A percentile compares a stretch with the other conserved stretches of the same genome.
phyloP scores from a whole-genome alignment of 2,888 invertebrate species.

The Eugnorisma glareosa region DNA sequence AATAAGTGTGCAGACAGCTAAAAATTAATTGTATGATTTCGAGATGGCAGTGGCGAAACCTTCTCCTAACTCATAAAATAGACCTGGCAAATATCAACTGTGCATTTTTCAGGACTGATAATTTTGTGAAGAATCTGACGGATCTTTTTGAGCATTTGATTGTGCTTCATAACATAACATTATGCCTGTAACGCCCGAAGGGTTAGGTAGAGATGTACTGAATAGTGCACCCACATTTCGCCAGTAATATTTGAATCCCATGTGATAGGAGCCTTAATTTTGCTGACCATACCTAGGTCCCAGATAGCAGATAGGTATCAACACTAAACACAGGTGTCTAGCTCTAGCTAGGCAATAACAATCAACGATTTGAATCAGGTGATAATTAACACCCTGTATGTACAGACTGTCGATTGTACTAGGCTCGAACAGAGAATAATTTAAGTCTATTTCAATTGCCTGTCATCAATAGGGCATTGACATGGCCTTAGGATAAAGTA shows the following conservation, averaged over 20 bases:
- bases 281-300: constrained; percentile 26
- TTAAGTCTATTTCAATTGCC: constrained; percentile 11
- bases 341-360: constrained; percentile 37
- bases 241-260: background rate
- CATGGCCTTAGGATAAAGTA: background rate
- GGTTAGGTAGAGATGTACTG: no score
- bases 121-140: background rate
- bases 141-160: background rate
- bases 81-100: no score
- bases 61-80: no score
- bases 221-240: no score
- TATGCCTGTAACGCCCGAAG: background rate
- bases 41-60: no score
- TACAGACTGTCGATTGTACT: constrained; percentile 31
- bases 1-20: background rate
- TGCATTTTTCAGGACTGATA: no score
- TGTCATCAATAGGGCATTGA: constrained; percentile 29
- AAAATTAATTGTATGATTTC: no score
- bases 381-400: constrained; percentile 40
- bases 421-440: constrained; percentile 29
- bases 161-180: no score
- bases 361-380: constrained; percentile 45
- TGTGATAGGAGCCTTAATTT: background rate
- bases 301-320: constrained; percentile 33
- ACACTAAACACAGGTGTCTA: constrained; percentile 32